A percentile compares a stretch with the other conserved stretches of the same genome.
These are phyloP conservation scores for Lycocerus yunnanus DNA, from an alignment of 2,888 invertebrate species.

Conservation along the genomic window DNA sequence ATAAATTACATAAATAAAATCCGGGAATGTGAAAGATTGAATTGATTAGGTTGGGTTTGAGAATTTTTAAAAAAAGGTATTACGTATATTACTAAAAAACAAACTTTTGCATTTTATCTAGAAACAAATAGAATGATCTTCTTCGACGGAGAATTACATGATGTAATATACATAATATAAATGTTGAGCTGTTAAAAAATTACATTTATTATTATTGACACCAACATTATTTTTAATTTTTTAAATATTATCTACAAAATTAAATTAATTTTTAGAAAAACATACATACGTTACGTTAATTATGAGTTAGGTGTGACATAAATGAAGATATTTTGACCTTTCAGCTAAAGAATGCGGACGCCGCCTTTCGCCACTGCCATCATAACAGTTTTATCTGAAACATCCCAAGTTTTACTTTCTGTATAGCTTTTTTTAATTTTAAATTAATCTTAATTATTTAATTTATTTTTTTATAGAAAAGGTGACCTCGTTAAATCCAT, in stretches of 20 bases:
- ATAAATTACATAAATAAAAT: background rate
- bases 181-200: background rate
- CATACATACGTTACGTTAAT: background rate
- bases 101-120: background rate
- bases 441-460: too few relatives aligned
- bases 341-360: constrained; percentile 25
- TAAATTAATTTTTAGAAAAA: background rate
- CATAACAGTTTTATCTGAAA: background rate
- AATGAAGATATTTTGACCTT: constrained; percentile 28
- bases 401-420: constrained; percentile 18
- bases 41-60: background rate
- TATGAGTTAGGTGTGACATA: constrained; percentile 13
- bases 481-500: background rate
- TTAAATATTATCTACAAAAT: background rate
- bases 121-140: background rate
- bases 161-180: background rate
- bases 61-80: background rate
- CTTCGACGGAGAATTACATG: background rate
- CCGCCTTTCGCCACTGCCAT: constrained; percentile 15
- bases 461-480: background rate
- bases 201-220: background rate
- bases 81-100: background rate
- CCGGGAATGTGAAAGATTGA: background rate
- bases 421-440: background rate
- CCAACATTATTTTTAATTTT: background rate